Conservation (phyloP, 2,888 invertebrate genomes). For the Metellina segmentata region DNA sequence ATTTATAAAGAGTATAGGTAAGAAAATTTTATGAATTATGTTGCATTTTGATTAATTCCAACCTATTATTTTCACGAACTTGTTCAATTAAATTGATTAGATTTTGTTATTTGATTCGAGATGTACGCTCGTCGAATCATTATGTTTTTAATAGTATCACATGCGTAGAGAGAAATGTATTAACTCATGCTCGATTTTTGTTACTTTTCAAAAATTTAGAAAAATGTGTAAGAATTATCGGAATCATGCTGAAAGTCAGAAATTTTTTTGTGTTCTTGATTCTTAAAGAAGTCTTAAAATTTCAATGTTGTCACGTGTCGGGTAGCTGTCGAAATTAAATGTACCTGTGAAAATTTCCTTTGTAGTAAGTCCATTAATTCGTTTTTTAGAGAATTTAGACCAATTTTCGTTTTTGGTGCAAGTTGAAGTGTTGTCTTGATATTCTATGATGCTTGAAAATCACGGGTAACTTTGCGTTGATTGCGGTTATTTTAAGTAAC, state of each 20-base stretch:
- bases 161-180: constrained; percentile 36
- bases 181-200: neutral
- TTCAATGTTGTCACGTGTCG: constrained; percentile 46
- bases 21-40: neutral
- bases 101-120: neutral
- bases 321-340: neutral
- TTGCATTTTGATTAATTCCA: neutral
- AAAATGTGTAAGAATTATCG: neutral
- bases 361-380: neutral
- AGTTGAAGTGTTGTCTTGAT: no score
- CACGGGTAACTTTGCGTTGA: no score
- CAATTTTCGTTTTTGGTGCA: neutral
- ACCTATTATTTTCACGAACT: neutral
- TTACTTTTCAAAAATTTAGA: neutral
- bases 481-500: no score
- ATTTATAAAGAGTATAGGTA: constrained; percentile 38
- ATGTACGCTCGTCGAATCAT: neutral
- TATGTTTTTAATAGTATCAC: constrained; percentile 2
- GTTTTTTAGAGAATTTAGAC: neutral
- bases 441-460: no score
- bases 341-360: neutral
- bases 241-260: neutral
- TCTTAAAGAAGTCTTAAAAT: neutral
- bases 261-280: neutral
- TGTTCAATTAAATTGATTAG: neutral